Base-by-base conservation (phyloP, 2,797 vertebrate species). In the Rhinella marina region DNA sequence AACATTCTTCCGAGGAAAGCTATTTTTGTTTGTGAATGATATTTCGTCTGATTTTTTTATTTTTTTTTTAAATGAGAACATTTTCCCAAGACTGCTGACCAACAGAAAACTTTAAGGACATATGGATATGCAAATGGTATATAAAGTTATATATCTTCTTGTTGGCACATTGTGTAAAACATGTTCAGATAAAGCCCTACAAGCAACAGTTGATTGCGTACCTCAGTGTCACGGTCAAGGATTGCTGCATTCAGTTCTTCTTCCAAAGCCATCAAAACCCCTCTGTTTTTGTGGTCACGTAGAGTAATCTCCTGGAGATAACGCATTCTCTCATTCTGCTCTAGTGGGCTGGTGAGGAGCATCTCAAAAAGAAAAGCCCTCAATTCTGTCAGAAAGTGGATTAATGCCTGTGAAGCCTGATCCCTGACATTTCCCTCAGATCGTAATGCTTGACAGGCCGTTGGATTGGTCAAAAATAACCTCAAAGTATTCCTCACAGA, bases 401-500 rank as follows among this genome's bases (percentile, higher is more conserved):
- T 86, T 3, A 97, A 91, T 7, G 8, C 7, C 86, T 92, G 90
- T 16, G 91, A 89, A 3, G 64, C 21, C 0, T 64, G 4, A 41
- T 92, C 77, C 6, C 88, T 88, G 7, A 0, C 48, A 41, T 10
- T 32, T 0, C 32, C 62, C 89, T 94, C 70, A 0, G 7, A 10
- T 88, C 88, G 93, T 83, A 97, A 86, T 1, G 88, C 68, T 12
- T 76, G 84, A 66, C 89, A 82, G 0, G 90, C 91, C 0, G 87
- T 85, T 5, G 95, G 94, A 64, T 90, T 85, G 0, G 23, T 54
- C 82, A 90, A 89, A 62, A 96, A 85, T 29, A 94, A 86, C 50
- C 96, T 94, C 82, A 98, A 88, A 57, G 95, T 56, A 86, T 95
- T 90, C 90, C 90, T 94, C 68, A 96, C 90, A 2, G 96, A 96